Conservation (phyloP, 1,140 invertebrate species). For the Notospermus geniculatus region DNA sequence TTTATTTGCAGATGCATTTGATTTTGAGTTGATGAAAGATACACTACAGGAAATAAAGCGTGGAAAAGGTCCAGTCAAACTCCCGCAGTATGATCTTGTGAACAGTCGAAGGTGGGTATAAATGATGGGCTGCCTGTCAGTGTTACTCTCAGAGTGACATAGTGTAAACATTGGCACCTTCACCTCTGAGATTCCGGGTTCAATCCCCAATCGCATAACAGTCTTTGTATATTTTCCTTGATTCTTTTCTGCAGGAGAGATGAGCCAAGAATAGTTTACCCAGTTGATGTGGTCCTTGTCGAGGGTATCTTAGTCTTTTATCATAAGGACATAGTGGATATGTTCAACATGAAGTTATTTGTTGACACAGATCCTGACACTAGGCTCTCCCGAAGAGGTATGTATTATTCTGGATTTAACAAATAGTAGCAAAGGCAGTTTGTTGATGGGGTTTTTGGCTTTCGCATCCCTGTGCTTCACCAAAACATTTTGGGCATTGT, state of each 20-base stretch:
- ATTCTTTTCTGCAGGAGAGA: conserved; percentile 63
- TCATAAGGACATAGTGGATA: conserved; percentile 86
- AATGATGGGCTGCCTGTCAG: neutral
- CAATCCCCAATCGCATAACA: neutral
- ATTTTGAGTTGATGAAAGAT: conserved; percentile 77
- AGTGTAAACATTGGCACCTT: neutral
- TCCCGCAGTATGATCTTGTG: conserved; percentile 88
- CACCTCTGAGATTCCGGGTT: neutral
- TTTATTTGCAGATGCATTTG: conserved; percentile 55
- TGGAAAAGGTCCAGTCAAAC: conserved; percentile 74
- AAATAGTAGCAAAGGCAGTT: no score
- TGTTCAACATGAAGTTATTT: conserved; percentile 99
- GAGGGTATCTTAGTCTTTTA: conserved; percentile 99
- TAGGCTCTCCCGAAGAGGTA: conserved; percentile 88
- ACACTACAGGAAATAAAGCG: conserved; percentile 78
- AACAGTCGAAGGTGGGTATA: conserved; percentile 74
- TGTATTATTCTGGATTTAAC: conserved; percentile 13
- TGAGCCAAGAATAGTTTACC: conserved; percentile 78
- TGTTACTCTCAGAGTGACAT: neutral
- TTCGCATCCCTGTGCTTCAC: no score
- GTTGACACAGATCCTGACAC: conserved; percentile 99
- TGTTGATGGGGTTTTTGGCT: no score
- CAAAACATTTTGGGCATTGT: no score
- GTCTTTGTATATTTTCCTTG: neutral
- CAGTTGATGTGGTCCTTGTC: conserved; percentile 93